Percentiles rank a stretch among this genome's conserved stretches.
Conservation (phyloP, 2,113 vertebrate species). For the Gavialis gangeticus region DNA sequence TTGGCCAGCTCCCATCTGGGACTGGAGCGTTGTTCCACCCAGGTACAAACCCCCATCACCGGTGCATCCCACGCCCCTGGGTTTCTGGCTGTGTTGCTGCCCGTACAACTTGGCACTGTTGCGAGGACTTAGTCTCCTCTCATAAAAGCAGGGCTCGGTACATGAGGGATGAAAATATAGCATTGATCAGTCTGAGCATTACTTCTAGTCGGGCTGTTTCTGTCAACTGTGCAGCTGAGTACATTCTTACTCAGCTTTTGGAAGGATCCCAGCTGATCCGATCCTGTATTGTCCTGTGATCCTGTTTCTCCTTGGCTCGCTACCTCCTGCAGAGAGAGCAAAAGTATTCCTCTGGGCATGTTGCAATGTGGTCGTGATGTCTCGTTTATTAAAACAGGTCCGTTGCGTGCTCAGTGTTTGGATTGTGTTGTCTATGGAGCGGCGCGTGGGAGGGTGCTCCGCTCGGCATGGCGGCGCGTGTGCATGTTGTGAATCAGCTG, state of each 20-base stretch:
- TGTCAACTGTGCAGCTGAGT: not conserved
- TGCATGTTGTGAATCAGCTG: not conserved
- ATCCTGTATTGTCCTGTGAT: not conserved
- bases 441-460: not conserved
- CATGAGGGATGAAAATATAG: rapidly evolving
- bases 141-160: not conserved
- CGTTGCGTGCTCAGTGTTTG: rapidly evolving
- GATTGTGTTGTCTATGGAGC: not conserved
- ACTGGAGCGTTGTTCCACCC: not conserved
- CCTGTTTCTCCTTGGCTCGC: not conserved
- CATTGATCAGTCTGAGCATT: rapidly evolving
- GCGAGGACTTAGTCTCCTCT: not conserved
- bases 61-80: too few relatives aligned
- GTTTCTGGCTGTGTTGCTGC: too few relatives aligned
- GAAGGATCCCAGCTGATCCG: not conserved
- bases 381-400: not conserved
- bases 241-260: not conserved
- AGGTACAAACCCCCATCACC: not conserved
- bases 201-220: rapidly evolving
- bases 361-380: rapidly evolving
- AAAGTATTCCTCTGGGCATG: not conserved
- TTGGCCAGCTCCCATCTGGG: not conserved
- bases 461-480: not conserved
- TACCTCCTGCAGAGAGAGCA: not conserved
- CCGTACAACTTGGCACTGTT: not conserved